Conservation (phyloP, 1,140 invertebrate genomes). For the Brachionus rotundiformis region DNA sequence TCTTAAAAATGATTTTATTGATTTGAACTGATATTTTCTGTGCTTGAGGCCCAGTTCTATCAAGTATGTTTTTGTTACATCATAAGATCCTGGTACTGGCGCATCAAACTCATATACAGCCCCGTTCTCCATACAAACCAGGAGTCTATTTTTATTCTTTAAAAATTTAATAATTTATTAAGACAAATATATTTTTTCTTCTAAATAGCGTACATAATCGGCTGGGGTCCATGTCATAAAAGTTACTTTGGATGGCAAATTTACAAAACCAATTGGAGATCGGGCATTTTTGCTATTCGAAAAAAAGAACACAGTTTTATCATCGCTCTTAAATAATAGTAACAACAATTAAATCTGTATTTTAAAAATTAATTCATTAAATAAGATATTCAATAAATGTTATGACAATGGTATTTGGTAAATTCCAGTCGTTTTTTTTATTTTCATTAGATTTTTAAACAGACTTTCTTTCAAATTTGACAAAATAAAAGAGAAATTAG, state of each 20-base stretch:
- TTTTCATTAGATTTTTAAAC: too few relatives aligned
- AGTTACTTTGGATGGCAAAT: slow-evolving; percentile 57
- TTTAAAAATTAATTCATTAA: too few relatives aligned
- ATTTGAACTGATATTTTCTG: slow-evolving; percentile 58
- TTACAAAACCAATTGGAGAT: slow-evolving; percentile 63
- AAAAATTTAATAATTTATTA: too few relatives aligned
- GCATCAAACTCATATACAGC: slow-evolving; percentile 59
- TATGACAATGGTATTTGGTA: too few relatives aligned
- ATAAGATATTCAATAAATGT: too few relatives aligned
- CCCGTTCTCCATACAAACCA: slow-evolving; percentile 61
- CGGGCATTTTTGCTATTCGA: slow-evolving; percentile 55
- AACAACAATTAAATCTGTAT: too few relatives aligned
- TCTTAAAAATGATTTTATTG: slow-evolving; percentile 61
- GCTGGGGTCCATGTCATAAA: slow-evolving; percentile 61
- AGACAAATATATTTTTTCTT: too few relatives aligned
- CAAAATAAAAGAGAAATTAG: too few relatives aligned
- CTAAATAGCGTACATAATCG: slow-evolving; percentile 59
- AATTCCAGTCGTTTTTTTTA: too few relatives aligned
- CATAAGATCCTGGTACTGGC: slow-evolving; percentile 59
- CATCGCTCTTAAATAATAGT: slow-evolving; percentile 60
- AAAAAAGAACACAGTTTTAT: slow-evolving; percentile 64
- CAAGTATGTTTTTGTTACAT: slow-evolving; percentile 60
- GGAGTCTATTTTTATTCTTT: slow-evolving; percentile 57
- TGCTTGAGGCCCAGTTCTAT: slow-evolving; percentile 57
- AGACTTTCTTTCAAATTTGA: too few relatives aligned